Evolutionary conservation across 2,113 vertebrate genomes (phyloP).

Genomic region (Zonotrichia leucophrys): DNA sequence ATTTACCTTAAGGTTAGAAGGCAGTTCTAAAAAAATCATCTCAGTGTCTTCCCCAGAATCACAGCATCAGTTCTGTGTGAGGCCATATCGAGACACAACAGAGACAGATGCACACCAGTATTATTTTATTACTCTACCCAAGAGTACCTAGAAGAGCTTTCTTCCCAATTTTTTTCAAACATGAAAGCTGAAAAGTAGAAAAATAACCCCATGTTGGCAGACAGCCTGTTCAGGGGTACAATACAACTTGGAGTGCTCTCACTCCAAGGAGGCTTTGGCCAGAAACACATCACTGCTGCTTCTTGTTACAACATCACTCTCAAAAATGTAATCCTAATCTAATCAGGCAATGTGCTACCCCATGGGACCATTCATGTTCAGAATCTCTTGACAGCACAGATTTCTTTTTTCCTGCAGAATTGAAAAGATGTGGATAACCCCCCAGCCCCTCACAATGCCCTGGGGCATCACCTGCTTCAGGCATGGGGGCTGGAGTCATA

Average conservation of each 20-base stretch:
- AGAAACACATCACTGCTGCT: neutral
- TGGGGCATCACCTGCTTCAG: neutral
- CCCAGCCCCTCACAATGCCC: neutral
- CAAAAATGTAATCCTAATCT: neutral
- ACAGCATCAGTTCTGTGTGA: neutral
- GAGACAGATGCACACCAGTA: neutral
- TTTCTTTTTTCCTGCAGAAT: neutral
- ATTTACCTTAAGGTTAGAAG: neutral
- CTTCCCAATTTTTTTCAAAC: neutral
- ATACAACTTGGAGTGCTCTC: neutral
- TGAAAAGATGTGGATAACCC: neutral
- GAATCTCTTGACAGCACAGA: neutral
- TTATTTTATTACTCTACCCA: neutral
- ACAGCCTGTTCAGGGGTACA: neutral
- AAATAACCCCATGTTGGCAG: neutral
- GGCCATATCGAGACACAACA: neutral
- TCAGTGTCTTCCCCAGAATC: neutral
- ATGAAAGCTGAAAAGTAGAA: neutral
- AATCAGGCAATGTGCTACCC: neutral
- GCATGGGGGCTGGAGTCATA: rapidly evolving
- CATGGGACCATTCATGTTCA: neutral
- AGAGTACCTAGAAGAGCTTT: neutral
- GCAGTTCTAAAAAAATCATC: neutral
- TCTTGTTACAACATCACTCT: neutral
- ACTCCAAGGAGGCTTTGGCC: neutral